Percentiles rank a stretch among this genome's conserved stretches.
These are phyloP conservation scores for Clavelina lepadiformis DNA, from an alignment of 23 tunicate species.

Conservation along the genomic window DNA sequence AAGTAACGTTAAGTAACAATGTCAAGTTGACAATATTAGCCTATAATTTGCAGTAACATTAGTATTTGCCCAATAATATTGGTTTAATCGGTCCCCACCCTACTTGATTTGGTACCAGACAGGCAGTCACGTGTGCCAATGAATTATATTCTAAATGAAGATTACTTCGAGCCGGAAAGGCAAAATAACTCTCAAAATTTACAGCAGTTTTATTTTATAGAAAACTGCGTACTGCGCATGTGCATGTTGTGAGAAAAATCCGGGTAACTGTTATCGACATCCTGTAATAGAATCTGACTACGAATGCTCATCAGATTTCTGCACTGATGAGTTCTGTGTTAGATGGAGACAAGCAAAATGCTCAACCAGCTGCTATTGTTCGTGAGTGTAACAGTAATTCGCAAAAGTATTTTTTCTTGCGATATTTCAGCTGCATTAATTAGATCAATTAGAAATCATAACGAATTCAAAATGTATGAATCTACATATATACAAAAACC, in stretches of 20 bases:
- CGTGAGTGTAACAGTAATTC: slow-evolving; percentile 9
- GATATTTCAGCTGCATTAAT: too few relatives aligned
- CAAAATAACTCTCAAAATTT: too few relatives aligned
- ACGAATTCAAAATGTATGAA: not conserved
- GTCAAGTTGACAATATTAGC: too few relatives aligned
- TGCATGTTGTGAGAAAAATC: slow-evolving; percentile 22
- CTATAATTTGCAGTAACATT: too few relatives aligned
- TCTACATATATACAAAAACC: not conserved
- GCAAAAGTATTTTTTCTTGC: not conserved
- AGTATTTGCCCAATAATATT: too few relatives aligned
- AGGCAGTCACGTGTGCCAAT: too few relatives aligned
- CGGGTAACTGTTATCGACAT: slow-evolving; percentile 16
- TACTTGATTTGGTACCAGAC: too few relatives aligned
- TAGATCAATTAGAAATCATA: too few relatives aligned
- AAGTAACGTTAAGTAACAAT: too few relatives aligned
- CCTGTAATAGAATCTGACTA: slow-evolving; percentile 9
- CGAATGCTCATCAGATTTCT: slow-evolving; percentile 16
- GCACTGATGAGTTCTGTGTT: slow-evolving; percentile 26
- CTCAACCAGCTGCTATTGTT: slow-evolving; percentile 30
- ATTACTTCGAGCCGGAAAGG: too few relatives aligned
- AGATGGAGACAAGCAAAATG: slow-evolving; percentile 26
- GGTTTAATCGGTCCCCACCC: too few relatives aligned
- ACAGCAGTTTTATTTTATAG: slow-evolving; percentile 11
- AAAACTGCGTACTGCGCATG: slow-evolving; percentile 45
- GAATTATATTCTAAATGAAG: too few relatives aligned